Conservation (phyloP, 1,140 invertebrate species). For the Zaprionus gabonicus region DNA sequence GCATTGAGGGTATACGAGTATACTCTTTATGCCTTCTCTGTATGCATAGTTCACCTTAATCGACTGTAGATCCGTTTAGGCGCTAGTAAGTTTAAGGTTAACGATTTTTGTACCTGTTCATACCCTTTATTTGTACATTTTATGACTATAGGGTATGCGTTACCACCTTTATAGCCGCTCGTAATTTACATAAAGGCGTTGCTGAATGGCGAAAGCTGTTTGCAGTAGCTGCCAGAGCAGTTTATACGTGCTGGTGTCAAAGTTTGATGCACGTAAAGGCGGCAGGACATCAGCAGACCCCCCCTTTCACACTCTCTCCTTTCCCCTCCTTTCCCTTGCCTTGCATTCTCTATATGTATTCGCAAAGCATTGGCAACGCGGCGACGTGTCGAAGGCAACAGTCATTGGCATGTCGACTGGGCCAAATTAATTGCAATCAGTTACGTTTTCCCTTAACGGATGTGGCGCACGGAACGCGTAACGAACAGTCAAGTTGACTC, state of each 20-base stretch:
- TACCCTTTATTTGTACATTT: neutral
- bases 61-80: too few relatives aligned
- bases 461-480: slow-evolving; percentile 47
- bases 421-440: slow-evolving; percentile 82
- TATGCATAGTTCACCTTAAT: too few relatives aligned
- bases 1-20: too few relatives aligned
- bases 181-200: slow-evolving; percentile 49
- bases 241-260: slow-evolving; percentile 44
- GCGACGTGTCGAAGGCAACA: slow-evolving; percentile 26
- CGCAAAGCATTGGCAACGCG: neutral
- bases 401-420: slow-evolving; percentile 70
- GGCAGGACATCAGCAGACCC: slow-evolving; percentile 22
- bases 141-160: slow-evolving; percentile 1
- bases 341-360: neutral
- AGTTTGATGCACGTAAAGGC: slow-evolving; percentile 39
- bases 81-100: too few relatives aligned
- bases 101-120: neutral
- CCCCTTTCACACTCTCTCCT: neutral
- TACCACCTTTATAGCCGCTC: slow-evolving; percentile 36
- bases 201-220: slow-evolving; percentile 10
- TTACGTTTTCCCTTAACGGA: slow-evolving; percentile 68
- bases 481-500: slow-evolving; percentile 21
- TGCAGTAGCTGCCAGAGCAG: slow-evolving; percentile 8
- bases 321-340: neutral
- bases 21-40: too few relatives aligned